Conservation (phyloP, 2,888 invertebrate genomes). For the Drosophila imparisetae region DNA sequence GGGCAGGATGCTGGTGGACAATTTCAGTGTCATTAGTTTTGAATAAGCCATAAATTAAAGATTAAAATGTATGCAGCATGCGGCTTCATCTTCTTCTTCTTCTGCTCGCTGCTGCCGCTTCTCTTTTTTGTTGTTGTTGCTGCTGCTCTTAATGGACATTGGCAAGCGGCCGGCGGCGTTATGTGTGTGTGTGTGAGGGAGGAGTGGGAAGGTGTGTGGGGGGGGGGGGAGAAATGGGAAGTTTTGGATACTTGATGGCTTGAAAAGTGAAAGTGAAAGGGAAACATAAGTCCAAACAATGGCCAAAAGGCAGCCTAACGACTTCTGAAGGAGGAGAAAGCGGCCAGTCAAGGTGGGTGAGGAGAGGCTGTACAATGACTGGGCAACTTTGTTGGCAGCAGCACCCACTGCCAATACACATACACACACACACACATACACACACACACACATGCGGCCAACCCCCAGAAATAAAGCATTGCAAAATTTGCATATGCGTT, state of each 20-base stretch:
- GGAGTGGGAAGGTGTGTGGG: neutral
- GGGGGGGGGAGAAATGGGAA: neutral
- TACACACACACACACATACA: constrained; percentile 5
- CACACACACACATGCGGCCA: constrained; percentile 38
- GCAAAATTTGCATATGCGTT: constrained; percentile 72
- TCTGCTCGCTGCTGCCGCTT: neutral
- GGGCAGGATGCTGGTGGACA: constrained; percentile 40
- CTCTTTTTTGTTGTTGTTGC: constrained; percentile 3
- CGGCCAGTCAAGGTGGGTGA: neutral
- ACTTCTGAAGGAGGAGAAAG: constrained; percentile 31
- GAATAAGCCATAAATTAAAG: constrained; percentile 80
- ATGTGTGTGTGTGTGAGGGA: neutral
- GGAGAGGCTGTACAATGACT: constrained; percentile 54
- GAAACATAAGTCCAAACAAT: constrained; percentile 74
- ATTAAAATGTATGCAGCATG: constrained; percentile 72
- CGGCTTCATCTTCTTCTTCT: constrained; percentile 23
- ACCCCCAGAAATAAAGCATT: constrained; percentile 73
- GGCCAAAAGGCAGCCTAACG: constrained; percentile 69
- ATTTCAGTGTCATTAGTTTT: constrained; percentile 78
- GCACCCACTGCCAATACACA: neutral
- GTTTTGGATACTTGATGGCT: constrained; percentile 29
- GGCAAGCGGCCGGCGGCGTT: constrained; percentile 13
- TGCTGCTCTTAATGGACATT: constrained; percentile 42
- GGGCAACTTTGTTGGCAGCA: constrained; percentile 36
- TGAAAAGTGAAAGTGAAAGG: constrained; percentile 60